Conservation (phyloP, 2,888 invertebrate species). For the Aleiodes alternator region DNA sequence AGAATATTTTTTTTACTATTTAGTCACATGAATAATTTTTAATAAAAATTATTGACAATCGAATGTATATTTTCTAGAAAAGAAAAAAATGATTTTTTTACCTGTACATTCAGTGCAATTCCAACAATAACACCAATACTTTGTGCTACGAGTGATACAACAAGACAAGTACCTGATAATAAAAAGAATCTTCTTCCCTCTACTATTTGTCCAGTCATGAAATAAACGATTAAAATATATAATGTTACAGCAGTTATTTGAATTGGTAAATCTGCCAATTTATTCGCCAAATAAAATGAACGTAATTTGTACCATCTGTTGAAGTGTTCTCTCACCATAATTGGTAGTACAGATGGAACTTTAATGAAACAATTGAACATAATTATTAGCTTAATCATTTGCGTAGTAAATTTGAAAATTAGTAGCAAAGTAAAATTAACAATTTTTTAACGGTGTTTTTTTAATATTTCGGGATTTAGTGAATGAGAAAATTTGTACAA, state of each 20-base stretch:
- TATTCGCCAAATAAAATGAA: constrained; percentile 88
- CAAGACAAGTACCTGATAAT: constrained; percentile 70
- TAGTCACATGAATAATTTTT: constrained; percentile 20
- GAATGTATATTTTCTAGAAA: constrained; percentile 3
- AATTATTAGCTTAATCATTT: not conserved
- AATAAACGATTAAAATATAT: constrained; percentile 88
- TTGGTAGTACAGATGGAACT: constrained; percentile 91
- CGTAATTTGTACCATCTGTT: constrained; percentile 93
- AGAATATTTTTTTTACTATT: constrained; percentile 64
- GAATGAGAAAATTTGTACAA: no score
- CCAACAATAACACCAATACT: constrained; percentile 91
- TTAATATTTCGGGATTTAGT: no score
- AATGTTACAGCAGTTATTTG: constrained; percentile 82
- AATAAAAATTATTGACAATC: constrained; percentile 5
- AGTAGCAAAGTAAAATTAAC: no score
- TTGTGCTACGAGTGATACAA: constrained; percentile 90
- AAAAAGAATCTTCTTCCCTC: constrained; percentile 84
- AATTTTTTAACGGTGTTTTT: no score
- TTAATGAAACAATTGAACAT: constrained; percentile 61
- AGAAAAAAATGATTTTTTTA: constrained; percentile 67
- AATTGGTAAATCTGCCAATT: constrained; percentile 88
- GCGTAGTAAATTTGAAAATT: no score
- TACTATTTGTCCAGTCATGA: constrained; percentile 90
- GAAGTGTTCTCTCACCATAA: constrained; percentile 88
- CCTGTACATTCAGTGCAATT: constrained; percentile 87